These are phyloP conservation scores for Epistrophe grossulariae DNA, from an alignment of 2,888 invertebrate species.

Conservation along the genomic window DNA sequence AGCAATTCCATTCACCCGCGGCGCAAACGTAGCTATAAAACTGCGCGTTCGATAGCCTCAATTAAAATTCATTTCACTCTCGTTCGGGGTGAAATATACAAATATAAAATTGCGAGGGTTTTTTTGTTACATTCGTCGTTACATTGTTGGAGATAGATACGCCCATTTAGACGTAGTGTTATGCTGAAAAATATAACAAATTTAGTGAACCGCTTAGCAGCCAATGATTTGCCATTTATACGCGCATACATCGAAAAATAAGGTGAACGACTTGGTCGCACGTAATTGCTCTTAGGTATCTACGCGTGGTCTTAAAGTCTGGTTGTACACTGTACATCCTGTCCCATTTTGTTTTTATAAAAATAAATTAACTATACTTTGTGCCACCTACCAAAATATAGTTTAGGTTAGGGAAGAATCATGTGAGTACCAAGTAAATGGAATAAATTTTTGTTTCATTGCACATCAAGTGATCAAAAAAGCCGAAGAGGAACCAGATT, in stretches of 20 bases:
- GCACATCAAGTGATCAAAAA: no score
- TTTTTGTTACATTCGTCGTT: constrained; percentile 13
- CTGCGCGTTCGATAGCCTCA: constrained; percentile 61
- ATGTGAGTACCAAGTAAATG: no score
- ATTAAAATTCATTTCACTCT: constrained; percentile 75
- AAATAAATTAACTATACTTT: no score
- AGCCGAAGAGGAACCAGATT: no score
- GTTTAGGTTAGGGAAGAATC: no score
- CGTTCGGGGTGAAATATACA: constrained; percentile 40
- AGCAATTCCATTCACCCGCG: constrained; percentile 40
- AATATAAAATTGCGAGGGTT: constrained; percentile 36
- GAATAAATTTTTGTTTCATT: no score
- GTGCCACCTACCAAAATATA: no score
- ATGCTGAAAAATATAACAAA: constrained; percentile 4
- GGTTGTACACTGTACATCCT: no score
- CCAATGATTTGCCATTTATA: constrained; percentile 37
- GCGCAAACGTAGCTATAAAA: background rate
- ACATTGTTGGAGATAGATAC: background rate
- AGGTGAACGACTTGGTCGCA: no score
- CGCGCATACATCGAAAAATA: background rate
- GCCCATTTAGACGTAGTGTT: constrained; percentile 21
- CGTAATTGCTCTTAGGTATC: no score
- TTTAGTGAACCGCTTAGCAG: constrained; percentile 58
- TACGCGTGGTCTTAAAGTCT: no score
- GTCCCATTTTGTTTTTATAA: no score